These are phyloP conservation scores for Pterocles gutturalis DNA, from an alignment of 2,113 vertebrate species.

Conservation along the genomic window DNA sequence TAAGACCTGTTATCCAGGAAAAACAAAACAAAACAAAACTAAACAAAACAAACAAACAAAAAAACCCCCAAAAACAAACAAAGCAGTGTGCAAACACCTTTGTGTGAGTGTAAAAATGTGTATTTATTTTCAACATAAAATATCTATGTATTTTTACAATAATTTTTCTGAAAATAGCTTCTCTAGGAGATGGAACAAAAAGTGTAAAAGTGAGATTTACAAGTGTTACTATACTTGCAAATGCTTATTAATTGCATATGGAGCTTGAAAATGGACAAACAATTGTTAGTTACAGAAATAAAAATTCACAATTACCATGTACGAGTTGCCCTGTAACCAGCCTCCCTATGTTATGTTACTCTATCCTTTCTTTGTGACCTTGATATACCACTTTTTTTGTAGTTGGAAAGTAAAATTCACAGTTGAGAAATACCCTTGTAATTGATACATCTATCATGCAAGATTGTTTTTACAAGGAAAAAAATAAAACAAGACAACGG, in stretches of 20 bases:
- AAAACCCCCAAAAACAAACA: no score
- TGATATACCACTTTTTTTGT: neutral
- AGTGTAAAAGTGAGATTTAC: neutral
- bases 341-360: neutral
- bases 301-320: neutral
- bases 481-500: neutral
- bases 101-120: neutral
- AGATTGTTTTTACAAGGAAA: neutral
- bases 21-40: neutral
- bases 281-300: neutral
- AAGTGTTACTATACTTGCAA: neutral
- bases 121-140: neutral
- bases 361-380: neutral
- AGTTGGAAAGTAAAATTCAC: neutral
- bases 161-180: neutral
- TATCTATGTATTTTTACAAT: neutral
- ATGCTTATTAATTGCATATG: neutral
- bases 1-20: neutral
- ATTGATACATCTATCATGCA: neutral
- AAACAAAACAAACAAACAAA: neutral
- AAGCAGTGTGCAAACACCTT: rapidly evolving
- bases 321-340: rapidly evolving
- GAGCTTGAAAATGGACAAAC: neutral
- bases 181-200: neutral
- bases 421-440: neutral